Evolutionary conservation across 2,113 vertebrate species (phyloP).

Genomic region (Catharus fuscescens): DNA sequence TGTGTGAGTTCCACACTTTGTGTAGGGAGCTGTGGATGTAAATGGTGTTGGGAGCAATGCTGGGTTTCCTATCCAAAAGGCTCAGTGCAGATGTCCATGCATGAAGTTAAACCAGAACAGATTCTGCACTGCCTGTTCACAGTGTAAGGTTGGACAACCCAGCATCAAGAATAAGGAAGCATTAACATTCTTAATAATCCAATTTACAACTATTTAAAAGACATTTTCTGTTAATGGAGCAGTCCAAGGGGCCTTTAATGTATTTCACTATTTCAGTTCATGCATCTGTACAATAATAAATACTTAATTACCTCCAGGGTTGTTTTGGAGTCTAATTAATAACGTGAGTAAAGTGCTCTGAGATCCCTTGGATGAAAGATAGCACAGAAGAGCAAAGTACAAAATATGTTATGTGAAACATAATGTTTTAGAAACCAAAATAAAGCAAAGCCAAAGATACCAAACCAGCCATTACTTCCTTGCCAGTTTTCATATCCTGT

Average conservation of each 20-base stretch:
- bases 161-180: not conserved
- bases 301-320: conserved; percentile 20
- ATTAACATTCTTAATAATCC: not conserved
- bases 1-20: not conserved
- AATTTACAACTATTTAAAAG: not conserved
- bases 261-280: not conserved
- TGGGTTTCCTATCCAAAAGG: not conserved
- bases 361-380: conserved; percentile 10
- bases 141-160: not conserved
- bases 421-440: not conserved
- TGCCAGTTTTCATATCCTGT: not conserved
- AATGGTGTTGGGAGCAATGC: not conserved
- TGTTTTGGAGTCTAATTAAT: conserved; percentile 16
- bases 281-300: conserved; percentile 21
- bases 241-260: not conserved
- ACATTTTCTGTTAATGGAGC: not conserved
- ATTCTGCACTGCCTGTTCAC: not conserved
- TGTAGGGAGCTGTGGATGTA: not conserved
- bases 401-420: not conserved
- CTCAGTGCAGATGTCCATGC: not conserved
- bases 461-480: not conserved
- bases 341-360: conserved; percentile 21
- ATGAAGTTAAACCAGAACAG: not conserved
- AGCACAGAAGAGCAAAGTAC: not conserved
- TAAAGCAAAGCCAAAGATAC: not conserved